Evolutionary conservation across 2,797 vertebrate genomes (phyloP), one percentile per base, ranked within the genome.

Genomic region (Distichodus sexfasciatus): DNA sequence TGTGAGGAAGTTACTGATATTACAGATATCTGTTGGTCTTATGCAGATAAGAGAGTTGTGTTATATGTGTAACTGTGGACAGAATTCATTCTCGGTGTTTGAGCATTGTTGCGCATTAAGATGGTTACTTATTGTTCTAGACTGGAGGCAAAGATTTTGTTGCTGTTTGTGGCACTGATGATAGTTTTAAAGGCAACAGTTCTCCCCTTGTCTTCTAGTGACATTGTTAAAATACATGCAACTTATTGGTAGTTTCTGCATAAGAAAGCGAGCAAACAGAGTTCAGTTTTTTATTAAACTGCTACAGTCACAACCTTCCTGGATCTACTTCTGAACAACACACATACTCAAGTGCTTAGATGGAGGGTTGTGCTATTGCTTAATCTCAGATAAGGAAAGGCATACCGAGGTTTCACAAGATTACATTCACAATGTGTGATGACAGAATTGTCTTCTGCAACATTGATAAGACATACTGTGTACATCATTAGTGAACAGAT

Each of bases 251-350:
- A 36, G 24, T 46, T 51, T 21, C 28, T 47, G 73, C 58, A 33
- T 58, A 21, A 15, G 31, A 28, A 23, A 57, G 48, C 47, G 41
- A 47, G 66, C 38, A 60, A 69, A 81, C 76, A 74, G 62, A 15
- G 33, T 79, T 78, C 66, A 76, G 82, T 87, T 88, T 90, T 90
- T 90, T 87, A 85, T 89, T 88, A 90, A 89, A 82, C 4, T 40
- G 69, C 85, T 74, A 79, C 71, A 79, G 64, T 79, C 84, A 87
- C 86, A 83, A 58, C 74, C 29, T 68, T 29, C 70, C 36, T 10
- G 40, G 83, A 79, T 79, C 70, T 72, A 60, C 84, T 78, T 43
- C 71, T 88, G 86, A 85, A 77, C 24, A 14, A 6, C 35, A 21
- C 46, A 51, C 14, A 28, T 24, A 24, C 54, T 51, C 14, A 29